Base-by-base conservation (phyloP, 2,113 vertebrate species). In the Burhinus bistriatus region DNA sequence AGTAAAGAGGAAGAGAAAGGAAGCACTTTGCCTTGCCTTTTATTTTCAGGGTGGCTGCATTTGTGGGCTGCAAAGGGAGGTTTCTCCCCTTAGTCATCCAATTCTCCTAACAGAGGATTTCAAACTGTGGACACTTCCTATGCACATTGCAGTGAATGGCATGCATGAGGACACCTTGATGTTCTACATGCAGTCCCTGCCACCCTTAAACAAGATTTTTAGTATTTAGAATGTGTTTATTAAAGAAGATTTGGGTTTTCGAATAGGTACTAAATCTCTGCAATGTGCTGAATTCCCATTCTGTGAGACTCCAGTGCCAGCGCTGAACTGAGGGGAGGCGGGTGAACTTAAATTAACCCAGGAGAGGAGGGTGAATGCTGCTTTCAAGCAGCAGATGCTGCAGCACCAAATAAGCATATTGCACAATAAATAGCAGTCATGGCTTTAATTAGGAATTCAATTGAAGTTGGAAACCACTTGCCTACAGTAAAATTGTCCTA, bases 381-480 rank as follows among this genome's bases (percentile, higher is more conserved):
- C 97, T 97, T 96, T 97, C 94, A 95, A 95, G 94, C 93, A 94
- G 97, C 96, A 96, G 95, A 96, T 94, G 96, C 97, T 97, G 97
- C 97, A 97, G 94, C 97, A 97, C 96, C 96, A 98, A 97, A 97
- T 97, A 98, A 96, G 97, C 97, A 97, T 97, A 97, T 97, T 98
- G 97, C 97, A 96, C 97, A 97, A 97, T 98, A 98, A 98, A 98
- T 97, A 97, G 96, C 95, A 97, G 97, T 97, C 97, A 97, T 97
- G 97, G 97, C 94, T 98, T 97, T 98, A 98, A 97, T 97, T 98
- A 97, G 95, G 97, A 98, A 97, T 97, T 97, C 95, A 97, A 97
- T 97, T 97, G 97, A 97, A 97, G 95, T 95, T 97, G 96, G 95
- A 97, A 97, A 97, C 97, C 95, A 95, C 96, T 97, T 97, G 97